Evolutionary conservation across 2,888 invertebrate genomes (phyloP), one percentile per base, ranked within the genome.

Genomic region (Mantis religiosa): DNA sequence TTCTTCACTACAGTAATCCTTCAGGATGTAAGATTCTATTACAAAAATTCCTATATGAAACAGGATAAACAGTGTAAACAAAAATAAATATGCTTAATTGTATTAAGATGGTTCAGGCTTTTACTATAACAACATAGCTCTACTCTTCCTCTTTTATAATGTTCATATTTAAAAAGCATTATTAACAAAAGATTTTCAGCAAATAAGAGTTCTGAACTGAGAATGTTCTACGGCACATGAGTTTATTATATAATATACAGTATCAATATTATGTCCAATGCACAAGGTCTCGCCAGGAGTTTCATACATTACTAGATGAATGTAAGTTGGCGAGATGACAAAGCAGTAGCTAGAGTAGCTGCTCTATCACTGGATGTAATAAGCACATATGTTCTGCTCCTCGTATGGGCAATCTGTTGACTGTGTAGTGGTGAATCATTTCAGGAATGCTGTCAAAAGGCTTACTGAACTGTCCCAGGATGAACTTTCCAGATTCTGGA

Each of bases 351-450:
- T 94, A 95, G 93, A 96, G 95, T 91, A 98, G 95, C 93, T 97
- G 97, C 92, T 97, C 97, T 92, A 97, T 97, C 90, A 99, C 96
- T 87, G 99, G 99, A 93, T 98, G 97, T 91, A 98, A 95, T 90
- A 99, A 95, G 93, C 98, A 97, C 97, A 99, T 98, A 93, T 99
- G 98, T 93, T 98, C 98, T 30, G 98, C 98, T 88, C 99, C 98
- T 91, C 98, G 95, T 89, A 99, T 98, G 87, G 99, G 99, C 91
- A 99, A 95, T 92, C 98, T 96, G 94, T 98, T 98, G 88, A 97
- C 95, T 90, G 98, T 97, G 93, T 98, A 99, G 93, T 98, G 98
- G 91, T 97, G 96, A 92, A 99, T 97, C 96, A 99, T 97, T 92
- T 98, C 97, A n/a, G 99, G 98, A 91, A 99, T 98, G 88, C 96